phyloP scores from a whole-genome alignment of 2,888 invertebrate species.

The Dinocampus coccinellae region DNA sequence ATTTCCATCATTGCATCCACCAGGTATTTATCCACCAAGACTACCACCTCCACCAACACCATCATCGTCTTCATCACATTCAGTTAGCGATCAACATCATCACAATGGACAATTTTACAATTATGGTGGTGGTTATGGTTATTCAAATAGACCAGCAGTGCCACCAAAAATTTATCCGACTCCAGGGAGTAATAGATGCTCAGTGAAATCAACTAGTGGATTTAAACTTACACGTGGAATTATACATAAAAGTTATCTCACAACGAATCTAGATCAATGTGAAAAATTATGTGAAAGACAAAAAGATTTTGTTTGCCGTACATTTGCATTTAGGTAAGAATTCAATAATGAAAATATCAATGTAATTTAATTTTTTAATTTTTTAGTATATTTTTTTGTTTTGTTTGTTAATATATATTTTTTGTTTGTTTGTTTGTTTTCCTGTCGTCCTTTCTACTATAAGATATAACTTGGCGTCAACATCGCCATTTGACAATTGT shows the following conservation, averaged over 20 bases:
- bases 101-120: conserved; percentile 72
- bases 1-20: conserved; percentile 2
- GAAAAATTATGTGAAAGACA: conserved; percentile 82
- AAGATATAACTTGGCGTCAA: conserved; percentile 71
- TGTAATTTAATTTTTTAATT: too few relatives aligned
- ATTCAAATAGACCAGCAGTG: conserved; percentile 42
- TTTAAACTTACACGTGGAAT: conserved; percentile 80
- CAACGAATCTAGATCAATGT: conserved; percentile 81
- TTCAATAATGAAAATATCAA: background rate
- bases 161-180: conserved; percentile 27
- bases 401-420: background rate
- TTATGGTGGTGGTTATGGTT: conserved; percentile 71
- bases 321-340: conserved; percentile 80
- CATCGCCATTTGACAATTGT: conserved; percentile 80
- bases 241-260: conserved; percentile 76
- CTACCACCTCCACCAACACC: conserved; percentile 2
- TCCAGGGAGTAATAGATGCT: conserved; percentile 74
- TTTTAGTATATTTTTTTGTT: too few relatives aligned
- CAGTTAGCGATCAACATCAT: conserved; percentile 8
- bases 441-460: conserved; percentile 12
- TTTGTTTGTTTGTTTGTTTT: background rate
- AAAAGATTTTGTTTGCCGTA: conserved; percentile 79
- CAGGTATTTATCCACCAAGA: background rate
- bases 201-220: conserved; percentile 79
- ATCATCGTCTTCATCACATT: background rate